Conservation (phyloP, 2,113 vertebrate species). For the Dinomys branickii region DNA sequence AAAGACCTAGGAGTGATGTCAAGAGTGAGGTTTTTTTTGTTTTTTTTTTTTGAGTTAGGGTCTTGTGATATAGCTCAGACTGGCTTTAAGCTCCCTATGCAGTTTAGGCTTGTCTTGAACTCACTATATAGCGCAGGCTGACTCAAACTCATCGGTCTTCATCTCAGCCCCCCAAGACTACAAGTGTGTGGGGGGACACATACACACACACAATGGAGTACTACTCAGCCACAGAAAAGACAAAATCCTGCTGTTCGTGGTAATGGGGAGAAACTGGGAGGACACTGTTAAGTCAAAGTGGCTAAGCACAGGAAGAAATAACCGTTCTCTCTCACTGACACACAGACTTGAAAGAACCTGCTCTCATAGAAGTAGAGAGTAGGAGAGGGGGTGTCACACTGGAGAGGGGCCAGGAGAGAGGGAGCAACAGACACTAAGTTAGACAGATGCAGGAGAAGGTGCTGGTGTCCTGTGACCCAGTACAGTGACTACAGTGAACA, state of each 20-base stretch:
- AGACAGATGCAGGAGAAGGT: no score
- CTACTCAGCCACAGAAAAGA: neutral
- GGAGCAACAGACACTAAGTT: no score
- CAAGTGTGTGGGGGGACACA: neutral
- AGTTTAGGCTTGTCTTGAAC: neutral
- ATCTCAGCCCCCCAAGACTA: neutral
- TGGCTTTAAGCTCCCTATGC: neutral
- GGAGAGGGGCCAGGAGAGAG: neutral
- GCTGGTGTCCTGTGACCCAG: neutral
- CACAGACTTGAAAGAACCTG: neutral
- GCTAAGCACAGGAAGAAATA: neutral
- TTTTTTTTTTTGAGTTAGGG: neutral
- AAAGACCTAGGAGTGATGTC: neutral
- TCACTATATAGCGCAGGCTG: neutral
- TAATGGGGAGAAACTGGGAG: neutral
- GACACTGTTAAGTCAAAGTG: neutral
- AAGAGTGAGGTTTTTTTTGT: neutral
- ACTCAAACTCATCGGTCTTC: neutral
- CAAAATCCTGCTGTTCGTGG: neutral
- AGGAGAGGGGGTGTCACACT: neutral
- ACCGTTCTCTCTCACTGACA: neutral
- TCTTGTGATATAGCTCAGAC: neutral
- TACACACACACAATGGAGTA: neutral
- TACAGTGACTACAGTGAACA: neutral
- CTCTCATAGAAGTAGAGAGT: neutral